Evolutionary conservation across 2,888 invertebrate genomes (phyloP).

Genomic region (Luffia ferchaultella): DNA sequence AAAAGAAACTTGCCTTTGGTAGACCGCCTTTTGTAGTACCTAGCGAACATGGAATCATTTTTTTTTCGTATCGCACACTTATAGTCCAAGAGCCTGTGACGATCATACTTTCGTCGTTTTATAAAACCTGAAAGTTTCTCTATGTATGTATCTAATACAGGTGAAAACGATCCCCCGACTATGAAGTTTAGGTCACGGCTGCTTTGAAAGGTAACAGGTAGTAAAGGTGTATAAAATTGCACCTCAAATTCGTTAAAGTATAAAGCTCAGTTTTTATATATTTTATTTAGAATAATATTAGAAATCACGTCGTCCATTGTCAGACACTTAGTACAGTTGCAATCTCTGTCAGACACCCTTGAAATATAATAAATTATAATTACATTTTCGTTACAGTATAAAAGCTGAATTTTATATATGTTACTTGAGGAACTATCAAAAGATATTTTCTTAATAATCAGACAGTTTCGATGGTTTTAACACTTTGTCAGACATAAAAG

Average conservation of each 20-base stretch:
- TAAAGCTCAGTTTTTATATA: background rate
- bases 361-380: conserved; percentile 1
- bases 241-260: background rate
- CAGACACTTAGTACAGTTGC: background rate
- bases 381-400: background rate
- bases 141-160: background rate
- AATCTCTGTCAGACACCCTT: conserved; percentile 1
- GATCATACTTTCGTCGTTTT: too few species aligned
- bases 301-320: conserved; percentile 1
- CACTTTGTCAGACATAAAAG: background rate
- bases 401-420: too few species aligned
- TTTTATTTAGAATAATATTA: conserved; percentile 1
- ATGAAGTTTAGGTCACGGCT: background rate
- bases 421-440: conserved; percentile 1
- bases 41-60: too few species aligned
- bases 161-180: background rate
- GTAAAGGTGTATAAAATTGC: conserved; percentile 1
- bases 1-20: too few species aligned
- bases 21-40: too few species aligned
- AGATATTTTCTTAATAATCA: conserved; percentile 1
- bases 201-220: background rate
- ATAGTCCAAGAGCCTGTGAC: too few species aligned
- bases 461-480: background rate
- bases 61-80: too few species aligned
- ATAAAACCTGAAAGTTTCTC: too few species aligned